Evolutionary conservation across 2,113 vertebrate species (phyloP), one percentile per base, ranked within the genome.

Genomic region (Gracilinanus agilis): DNA sequence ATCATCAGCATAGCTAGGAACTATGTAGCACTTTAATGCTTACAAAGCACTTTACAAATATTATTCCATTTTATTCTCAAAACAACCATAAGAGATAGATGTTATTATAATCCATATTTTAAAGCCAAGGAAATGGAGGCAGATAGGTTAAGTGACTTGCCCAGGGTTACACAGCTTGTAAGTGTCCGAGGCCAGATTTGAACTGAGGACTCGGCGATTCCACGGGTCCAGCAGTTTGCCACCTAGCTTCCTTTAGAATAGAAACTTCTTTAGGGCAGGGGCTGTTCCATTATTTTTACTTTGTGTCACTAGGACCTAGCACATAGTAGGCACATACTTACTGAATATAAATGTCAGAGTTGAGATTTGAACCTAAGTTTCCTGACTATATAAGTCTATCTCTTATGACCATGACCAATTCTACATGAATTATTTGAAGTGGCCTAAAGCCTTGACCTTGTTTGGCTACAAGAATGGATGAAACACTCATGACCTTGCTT

Each of bases 401-500:
- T 75, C 67, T 21, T 75, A n/a, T 75, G 13, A 75, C 13, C 34
- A n/a, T n/a, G 67, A 40, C n/a, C n/a, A 75, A 19, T n/a, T 75
- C 61, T n/a, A 75, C 16, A 83, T 6, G n/a, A 83, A 83, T 83
- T 40, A 83, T 83, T 40, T 83, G n/a, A 40, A 83, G 34, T 75
- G 24, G 61, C 23, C 55, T 23, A n/a, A 58, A 91, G 54, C 24
- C 54, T 53, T 5, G 10, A 2, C 24, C 55, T 75, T 25, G 34
- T 54, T 55, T 89, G 61, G 89, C 11, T 53, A 1, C 13, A 44
- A 89, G 24, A 53, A 91, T 2, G 9, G 6, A 44, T 1, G 24
- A 54, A 29, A 2, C 0, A 0, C 2, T 19, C 34, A 9, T 11
- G 6, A 44, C 5, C 0, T n/a, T 83, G 7, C 34, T 91, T 53